phyloP scores from a whole-genome alignment of 1,140 invertebrate genomes.

The Nixonia krombeini region DNA sequence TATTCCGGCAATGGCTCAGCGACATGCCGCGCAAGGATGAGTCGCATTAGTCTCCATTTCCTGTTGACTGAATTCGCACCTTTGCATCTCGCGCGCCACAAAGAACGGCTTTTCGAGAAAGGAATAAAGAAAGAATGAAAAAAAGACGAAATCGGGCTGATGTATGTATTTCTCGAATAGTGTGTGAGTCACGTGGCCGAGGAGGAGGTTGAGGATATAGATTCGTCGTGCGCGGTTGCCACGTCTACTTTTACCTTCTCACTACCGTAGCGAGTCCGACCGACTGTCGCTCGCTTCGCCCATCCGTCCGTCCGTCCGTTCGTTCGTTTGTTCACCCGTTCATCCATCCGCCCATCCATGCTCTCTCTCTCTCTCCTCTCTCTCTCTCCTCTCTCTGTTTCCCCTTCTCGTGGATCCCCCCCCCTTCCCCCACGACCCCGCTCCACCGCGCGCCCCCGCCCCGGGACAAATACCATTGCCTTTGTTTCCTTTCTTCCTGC shows the following conservation, averaged over 20 bases:
- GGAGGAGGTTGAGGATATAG: slow-evolving; percentile 54
- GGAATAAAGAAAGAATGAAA: slow-evolving; percentile 14
- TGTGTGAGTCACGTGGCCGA: slow-evolving; percentile 58
- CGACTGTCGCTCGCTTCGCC: slow-evolving; percentile 14
- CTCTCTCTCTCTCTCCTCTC: slow-evolving; percentile 18
- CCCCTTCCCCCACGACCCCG: slow-evolving; percentile 12
- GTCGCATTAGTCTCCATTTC: slow-evolving; percentile 28
- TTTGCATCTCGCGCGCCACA: slow-evolving; percentile 26
- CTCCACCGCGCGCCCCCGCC: slow-evolving; percentile 34
- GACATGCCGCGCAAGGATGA: slow-evolving; percentile 16
- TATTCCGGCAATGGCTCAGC: slow-evolving; percentile 24
- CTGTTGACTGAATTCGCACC: slow-evolving; percentile 37
- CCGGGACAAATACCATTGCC: slow-evolving; percentile 64
- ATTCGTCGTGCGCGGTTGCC: slow-evolving; percentile 57
- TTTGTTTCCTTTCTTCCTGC: slow-evolving; percentile 62
- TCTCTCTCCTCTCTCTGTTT: slow-evolving; percentile 7
- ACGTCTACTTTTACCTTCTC: slow-evolving; percentile 16
- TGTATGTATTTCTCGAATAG: slow-evolving; percentile 49
- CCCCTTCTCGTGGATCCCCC: neutral
- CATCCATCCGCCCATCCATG: slow-evolving; percentile 28
- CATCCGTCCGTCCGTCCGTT: too few relatives aligned
- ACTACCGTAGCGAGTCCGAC: slow-evolving; percentile 8
- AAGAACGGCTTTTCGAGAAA: slow-evolving; percentile 30
- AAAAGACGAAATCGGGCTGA: slow-evolving; percentile 49
- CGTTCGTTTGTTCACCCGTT: too few relatives aligned